Conservation (phyloP, 2,888 invertebrate species). For the Pteria penguin region DNA sequence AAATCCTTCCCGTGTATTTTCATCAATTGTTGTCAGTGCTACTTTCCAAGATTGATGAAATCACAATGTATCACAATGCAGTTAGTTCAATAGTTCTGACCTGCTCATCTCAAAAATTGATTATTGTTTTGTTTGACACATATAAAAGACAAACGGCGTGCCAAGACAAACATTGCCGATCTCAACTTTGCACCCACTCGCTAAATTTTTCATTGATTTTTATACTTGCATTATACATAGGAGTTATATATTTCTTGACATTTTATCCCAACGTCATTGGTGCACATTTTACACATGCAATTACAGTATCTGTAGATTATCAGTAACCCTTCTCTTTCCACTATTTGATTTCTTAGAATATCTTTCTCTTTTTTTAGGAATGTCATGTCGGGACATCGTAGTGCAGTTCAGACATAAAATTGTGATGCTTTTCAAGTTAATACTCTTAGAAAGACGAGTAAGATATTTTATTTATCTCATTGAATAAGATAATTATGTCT, state of each 20-base stretch:
- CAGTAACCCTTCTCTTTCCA: neutral
- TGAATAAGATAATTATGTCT: too few species aligned
- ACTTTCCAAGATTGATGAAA: too few species aligned
- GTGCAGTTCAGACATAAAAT: slow-evolving; percentile 94
- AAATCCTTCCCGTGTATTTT: too few species aligned
- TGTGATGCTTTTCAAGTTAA: slow-evolving; percentile 93
- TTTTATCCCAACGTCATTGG: neutral
- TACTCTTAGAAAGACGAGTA: slow-evolving; percentile 89
- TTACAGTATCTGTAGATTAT: neutral
- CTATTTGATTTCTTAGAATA: neutral
- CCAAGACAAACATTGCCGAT: too few species aligned
- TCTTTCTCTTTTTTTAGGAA: slow-evolving; percentile 83
- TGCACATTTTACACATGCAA: neutral
- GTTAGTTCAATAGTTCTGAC: too few species aligned
- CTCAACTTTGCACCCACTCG: too few species aligned
- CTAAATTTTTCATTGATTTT: too few species aligned
- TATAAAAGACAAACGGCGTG: too few species aligned
- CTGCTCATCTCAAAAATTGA: too few species aligned
- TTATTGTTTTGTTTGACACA: too few species aligned
- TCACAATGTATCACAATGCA: too few species aligned
- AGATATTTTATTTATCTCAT: slow-evolving; percentile 28
- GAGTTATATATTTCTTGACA: neutral
- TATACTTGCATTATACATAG: neutral
- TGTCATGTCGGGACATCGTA: slow-evolving; percentile 90
- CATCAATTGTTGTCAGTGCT: too few species aligned